phyloP scores from a whole-genome alignment of 2,113 vertebrate species.

The Lanius collurio region DNA sequence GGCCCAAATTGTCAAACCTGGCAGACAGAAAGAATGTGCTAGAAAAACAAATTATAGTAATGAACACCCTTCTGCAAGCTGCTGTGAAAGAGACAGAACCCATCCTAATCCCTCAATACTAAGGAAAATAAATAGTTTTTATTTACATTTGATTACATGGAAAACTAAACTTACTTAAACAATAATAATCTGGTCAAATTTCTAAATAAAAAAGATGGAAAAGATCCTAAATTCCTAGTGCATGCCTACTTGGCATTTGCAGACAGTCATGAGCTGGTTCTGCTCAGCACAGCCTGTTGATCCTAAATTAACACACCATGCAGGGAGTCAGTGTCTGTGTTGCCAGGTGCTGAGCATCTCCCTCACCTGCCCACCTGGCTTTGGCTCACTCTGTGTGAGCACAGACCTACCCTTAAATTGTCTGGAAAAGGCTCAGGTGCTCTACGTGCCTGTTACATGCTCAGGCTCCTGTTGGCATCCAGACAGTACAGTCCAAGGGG shows the following conservation, averaged over 20 bases:
- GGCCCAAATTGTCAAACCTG: neutral
- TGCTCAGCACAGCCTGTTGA: neutral
- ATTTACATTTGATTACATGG: neutral
- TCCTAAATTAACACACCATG: neutral
- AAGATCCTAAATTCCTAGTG: neutral
- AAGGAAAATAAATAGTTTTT: neutral
- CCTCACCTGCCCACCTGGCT: neutral
- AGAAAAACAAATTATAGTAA: constrained; percentile 2
- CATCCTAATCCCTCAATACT: neutral
- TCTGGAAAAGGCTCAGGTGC: neutral
- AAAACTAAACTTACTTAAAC: neutral
- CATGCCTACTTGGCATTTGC: neutral
- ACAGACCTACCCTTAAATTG: neutral
- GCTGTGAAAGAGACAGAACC: neutral
- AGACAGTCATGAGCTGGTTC: neutral
- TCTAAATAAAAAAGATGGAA: neutral
- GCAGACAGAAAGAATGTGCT: neutral
- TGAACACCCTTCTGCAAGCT: neutral
- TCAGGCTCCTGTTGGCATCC: neutral
- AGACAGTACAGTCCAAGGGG: neutral
- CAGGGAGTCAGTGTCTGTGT: fast-evolving
- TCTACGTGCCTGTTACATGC: fast-evolving
- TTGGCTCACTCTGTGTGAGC: neutral
- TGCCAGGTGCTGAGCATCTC: neutral
- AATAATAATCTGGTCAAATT: neutral